A percentile compares a stretch with the other conserved stretches of the same genome.
Conservation (phyloP, 2,888 invertebrate species). For the Galerucella nymphaeae region DNA sequence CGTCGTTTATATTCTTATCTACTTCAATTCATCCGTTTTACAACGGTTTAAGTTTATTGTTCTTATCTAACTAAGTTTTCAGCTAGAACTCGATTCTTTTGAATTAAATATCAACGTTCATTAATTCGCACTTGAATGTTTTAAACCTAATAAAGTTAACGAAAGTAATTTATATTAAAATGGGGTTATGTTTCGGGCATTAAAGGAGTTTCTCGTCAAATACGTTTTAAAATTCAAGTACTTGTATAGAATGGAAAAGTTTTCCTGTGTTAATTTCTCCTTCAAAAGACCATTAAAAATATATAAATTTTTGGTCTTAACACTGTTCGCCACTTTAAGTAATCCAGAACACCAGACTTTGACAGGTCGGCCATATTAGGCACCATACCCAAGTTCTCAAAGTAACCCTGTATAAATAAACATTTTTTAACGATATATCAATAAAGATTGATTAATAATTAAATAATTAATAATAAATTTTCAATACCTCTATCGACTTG, state of each 20-base stretch:
- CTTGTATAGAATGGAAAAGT: constrained; percentile 10
- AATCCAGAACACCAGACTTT: too few species aligned
- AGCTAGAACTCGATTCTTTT: constrained; percentile 33
- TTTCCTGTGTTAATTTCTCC: constrained; percentile 1
- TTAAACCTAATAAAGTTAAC: constrained; percentile 41
- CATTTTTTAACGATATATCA: neutral
- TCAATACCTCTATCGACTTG: neutral
- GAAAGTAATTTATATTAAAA: constrained; percentile 46
- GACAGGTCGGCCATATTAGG: too few species aligned
- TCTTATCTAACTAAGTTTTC: constrained; percentile 35
- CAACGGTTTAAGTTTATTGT: constrained; percentile 25
- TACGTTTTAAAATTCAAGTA: constrained; percentile 25
- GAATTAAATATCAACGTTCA: constrained; percentile 42
- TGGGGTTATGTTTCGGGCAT: constrained; percentile 31
- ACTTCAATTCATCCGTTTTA: neutral
- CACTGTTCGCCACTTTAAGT: too few species aligned
- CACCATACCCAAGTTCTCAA: too few species aligned
- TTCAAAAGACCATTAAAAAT: neutral
- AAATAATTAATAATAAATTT: neutral
- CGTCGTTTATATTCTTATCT: neutral
- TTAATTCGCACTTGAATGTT: constrained; percentile 41
- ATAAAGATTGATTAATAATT: neutral
- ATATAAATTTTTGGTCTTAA: neutral
- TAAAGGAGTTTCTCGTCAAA: constrained; percentile 26
- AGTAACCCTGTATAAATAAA: too few species aligned